Base-by-base conservation (phyloP, 2,797 vertebrate genomes). In the Acanthopagrus latus region DNA sequence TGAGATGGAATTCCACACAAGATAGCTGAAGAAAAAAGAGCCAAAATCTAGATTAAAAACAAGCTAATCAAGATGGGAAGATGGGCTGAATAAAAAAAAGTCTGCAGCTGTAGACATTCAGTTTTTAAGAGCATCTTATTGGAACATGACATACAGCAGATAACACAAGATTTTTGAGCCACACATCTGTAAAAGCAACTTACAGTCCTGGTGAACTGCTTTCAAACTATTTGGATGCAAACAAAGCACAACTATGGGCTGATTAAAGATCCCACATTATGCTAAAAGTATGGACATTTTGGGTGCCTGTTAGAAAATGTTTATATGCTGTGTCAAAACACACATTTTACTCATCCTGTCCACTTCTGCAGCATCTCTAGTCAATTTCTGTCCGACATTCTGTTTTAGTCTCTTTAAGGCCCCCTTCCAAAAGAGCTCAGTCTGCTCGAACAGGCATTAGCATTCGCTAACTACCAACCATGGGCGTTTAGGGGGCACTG, bases 1-100 rank as follows among this genome's bases (percentile, higher is more conserved):
- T 76, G 68, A 89, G 67, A 66, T 1, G 4, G 54, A 87, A 78
- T 63, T 82, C 59, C 59, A 69, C 74, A 80, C 71, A 65, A 57
- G 56, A 85, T 52, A 78, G 21, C 50, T 17, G 41, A 25, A 72
- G 20, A 44, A 72, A 59, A 59, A 64, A n/a, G 23, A 51, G 23
- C 27, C 51, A 58, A 27, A 47, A 55, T 62, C 18, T 10, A 41
- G 27, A 66, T 63, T 62, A 52, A 80, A 67, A 73, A 69, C n/a
- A 72, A 67, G 46, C 38, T 23, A 51, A 73, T 79, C 21, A n/a
- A 62, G 38, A 74, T 14, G 43, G 23, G 57, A 67, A 41, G 58
- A 48, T 17, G 11, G 7, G 59, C 23, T 65, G 41, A 56, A 78
- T 43, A 75, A 66, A 65, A 21, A 23, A 74, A 70, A 70, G 16